Evolutionary conservation across 2,888 invertebrate species (phyloP).

Genomic region (Idaea dimidiata): DNA sequence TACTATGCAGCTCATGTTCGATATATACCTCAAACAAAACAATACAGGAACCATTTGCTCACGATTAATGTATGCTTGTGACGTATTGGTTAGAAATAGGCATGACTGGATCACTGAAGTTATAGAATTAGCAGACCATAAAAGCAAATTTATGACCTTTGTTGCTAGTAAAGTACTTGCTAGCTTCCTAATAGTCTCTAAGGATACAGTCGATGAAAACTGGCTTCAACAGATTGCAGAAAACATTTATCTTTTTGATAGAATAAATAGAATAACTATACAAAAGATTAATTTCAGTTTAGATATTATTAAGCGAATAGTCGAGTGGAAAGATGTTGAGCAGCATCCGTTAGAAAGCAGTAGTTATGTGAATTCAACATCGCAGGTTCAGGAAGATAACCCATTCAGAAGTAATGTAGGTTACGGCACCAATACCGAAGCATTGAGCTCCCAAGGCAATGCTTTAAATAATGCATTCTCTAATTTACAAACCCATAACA

Average conservation of each 20-base stretch:
- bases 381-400: constrained; percentile 68
- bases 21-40: constrained; percentile 92
- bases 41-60: constrained; percentile 90
- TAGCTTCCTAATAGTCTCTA: constrained; percentile 91
- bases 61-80: constrained; percentile 89
- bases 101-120: constrained; percentile 92
- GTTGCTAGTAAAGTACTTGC: constrained; percentile 89
- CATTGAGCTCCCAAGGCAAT: constrained; percentile 57
- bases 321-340: constrained; percentile 93
- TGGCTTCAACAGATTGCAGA: constrained; percentile 90
- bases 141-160: constrained; percentile 90
- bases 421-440: constrained; percentile 50
- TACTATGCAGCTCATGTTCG: constrained; percentile 90
- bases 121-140: constrained; percentile 88
- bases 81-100: constrained; percentile 89
- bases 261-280: constrained; percentile 83
- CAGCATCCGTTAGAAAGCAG: constrained; percentile 90
- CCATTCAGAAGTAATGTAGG: constrained; percentile 66
- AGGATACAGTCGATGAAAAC: constrained; percentile 88
- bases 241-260: constrained; percentile 84
- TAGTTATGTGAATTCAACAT: constrained; percentile 61
- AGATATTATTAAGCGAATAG: constrained; percentile 91
- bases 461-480: constrained; percentile 72
- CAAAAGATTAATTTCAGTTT: constrained; percentile 91
- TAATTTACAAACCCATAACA: constrained; percentile 66